A percentile compares a stretch with the other conserved stretches of the same genome.
Evolutionary conservation across 2,888 invertebrate genomes (phyloP).

Genomic region (Synergus umbraculus): DNA sequence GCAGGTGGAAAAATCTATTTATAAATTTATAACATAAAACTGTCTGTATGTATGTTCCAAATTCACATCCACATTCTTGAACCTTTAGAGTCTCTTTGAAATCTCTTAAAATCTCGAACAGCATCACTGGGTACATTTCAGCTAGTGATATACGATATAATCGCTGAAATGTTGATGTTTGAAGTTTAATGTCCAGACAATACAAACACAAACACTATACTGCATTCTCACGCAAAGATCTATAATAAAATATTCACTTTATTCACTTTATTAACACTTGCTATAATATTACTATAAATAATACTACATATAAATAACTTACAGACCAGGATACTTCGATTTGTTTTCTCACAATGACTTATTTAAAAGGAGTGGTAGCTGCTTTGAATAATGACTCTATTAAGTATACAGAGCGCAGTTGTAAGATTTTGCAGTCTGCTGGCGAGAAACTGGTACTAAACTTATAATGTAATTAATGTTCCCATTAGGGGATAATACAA

Average conservation of each 20-base stretch:
- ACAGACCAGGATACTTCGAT: not conserved
- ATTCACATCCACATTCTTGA: no score
- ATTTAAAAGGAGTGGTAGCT: slow-evolving; percentile 39
- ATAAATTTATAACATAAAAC: no score
- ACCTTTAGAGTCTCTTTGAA: no score
- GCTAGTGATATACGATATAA: no score
- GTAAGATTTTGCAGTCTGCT: slow-evolving; percentile 24
- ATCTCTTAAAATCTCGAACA: no score
- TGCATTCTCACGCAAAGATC: not conserved
- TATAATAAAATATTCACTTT: not conserved
- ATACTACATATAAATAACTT: not conserved
- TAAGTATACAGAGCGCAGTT: slow-evolving; percentile 31
- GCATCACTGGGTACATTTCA: no score
- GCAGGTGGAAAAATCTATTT: no score
- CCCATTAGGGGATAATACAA: slow-evolving; percentile 37
- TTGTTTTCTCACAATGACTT: slow-evolving; percentile 28
- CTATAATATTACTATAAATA: not conserved
- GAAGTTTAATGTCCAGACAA: no score
- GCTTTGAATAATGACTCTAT: slow-evolving; percentile 39
- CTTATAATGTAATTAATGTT: slow-evolving; percentile 39
- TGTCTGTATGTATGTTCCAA: no score
- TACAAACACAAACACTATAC: not conserved
- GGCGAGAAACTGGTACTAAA: slow-evolving; percentile 20
- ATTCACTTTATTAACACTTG: not conserved
- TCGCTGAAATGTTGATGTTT: no score